Conservation (phyloP, 2,797 vertebrate genomes). For the Orientallactaga sibirica region DNA sequence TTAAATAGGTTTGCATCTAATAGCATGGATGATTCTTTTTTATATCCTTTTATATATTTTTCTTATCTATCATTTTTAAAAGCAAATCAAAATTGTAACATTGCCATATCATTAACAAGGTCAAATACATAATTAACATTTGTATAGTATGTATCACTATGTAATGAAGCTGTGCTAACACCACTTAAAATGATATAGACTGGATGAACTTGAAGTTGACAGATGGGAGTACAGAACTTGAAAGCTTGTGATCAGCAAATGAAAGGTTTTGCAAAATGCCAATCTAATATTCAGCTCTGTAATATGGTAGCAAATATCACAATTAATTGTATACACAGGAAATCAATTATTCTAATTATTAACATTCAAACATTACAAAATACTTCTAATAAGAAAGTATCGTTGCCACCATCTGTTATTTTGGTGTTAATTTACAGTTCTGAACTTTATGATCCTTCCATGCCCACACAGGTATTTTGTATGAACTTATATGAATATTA, state of each 20-base stretch:
- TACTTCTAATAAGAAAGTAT: slow-evolving; percentile 18
- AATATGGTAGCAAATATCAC: slow-evolving; percentile 59
- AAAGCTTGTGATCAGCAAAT: slow-evolving; percentile 79
- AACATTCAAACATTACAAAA: slow-evolving; percentile 57
- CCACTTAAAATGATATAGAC: slow-evolving; percentile 81
- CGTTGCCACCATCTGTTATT: slow-evolving; percentile 45
- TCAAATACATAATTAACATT: slow-evolving; percentile 82
- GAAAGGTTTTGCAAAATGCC: slow-evolving; percentile 82
- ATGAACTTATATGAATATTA: slow-evolving; percentile 44
- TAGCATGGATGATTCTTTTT: slow-evolving; percentile 76
- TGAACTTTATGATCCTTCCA: slow-evolving; percentile 20
- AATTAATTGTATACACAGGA: slow-evolving; percentile 69
- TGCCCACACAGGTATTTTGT: background rate
- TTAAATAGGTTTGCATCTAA: slow-evolving; percentile 76
- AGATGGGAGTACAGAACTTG: slow-evolving; percentile 81
- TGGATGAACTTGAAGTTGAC: slow-evolving; percentile 81
- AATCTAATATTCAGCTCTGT: slow-evolving; percentile 74
- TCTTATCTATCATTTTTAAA: slow-evolving; percentile 80
- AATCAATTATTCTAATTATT: slow-evolving; percentile 72
- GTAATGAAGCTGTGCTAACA: slow-evolving; percentile 75
- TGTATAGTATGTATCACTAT: slow-evolving; percentile 68
- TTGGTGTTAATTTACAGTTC: slow-evolving; percentile 51
- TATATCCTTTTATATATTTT: slow-evolving; percentile 74
- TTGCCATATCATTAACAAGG: slow-evolving; percentile 77
- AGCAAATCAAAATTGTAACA: slow-evolving; percentile 78